Base-by-base conservation (phyloP, 2,888 invertebrate species). In the Calephelis perditalis region DNA sequence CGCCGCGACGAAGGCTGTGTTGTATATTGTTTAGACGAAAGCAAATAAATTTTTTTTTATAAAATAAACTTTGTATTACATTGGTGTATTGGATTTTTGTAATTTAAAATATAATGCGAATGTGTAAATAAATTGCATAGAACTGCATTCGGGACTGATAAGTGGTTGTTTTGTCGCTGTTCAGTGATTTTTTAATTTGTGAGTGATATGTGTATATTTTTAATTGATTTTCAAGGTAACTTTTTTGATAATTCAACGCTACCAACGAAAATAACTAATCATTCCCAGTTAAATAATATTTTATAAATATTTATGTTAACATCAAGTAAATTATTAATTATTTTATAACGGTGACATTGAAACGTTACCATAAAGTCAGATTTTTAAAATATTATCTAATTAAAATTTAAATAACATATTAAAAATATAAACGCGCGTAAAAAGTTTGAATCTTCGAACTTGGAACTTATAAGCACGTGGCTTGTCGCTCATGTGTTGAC, bases 391-490 rank as follows among this genome's bases (percentile, higher is more conserved):
- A 11, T 11, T 52, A 11, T 49, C 9, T 47, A 15, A 26, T 5
- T 35, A 43, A 49, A 45, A 12, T 40, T 26, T 15, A 15, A 11
- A 15, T 10, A 26, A 52, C 3, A 43, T 5, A 26, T 26, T 26
- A 26, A n/a, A 40, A 55, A 55, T 58, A 26, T 55, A 54, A 26
- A 35, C 59, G 59, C 63, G 65, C 35, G 78, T 78, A 69, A 73
- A 86, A 87, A 86, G 84, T 87, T 87, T 77, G 68, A 68, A 74
- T 74, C 9, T 78, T 73, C 66, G 67, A 69, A 69, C 62, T 64
- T 71, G 82, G 83, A 89, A 88, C 89, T 90, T 84, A 89, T 89
- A 72, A 90, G 89, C 89, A 90, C 86, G 87, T 88, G 88, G 81
- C 69, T 65, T 71, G 81, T 86, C 89, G 87, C 89, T 90, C 75